Conservation (phyloP, 2,888 invertebrate species). For the Apomyelois bistriatella region DNA sequence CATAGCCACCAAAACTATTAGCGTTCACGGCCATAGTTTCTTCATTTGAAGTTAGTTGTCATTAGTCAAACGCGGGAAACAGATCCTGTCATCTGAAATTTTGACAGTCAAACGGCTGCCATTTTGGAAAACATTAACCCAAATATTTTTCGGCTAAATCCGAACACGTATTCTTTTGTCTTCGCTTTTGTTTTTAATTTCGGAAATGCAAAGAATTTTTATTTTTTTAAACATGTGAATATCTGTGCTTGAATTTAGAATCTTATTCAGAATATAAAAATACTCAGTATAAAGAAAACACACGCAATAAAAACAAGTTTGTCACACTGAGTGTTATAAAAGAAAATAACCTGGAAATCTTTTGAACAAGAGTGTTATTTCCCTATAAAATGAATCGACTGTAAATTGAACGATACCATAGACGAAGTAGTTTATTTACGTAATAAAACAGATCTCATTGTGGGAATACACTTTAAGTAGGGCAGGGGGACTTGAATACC, state of each 20-base stretch:
- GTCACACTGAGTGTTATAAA: too few species aligned
- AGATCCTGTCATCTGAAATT: slow-evolving; percentile 12
- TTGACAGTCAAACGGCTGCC: slow-evolving; percentile 16
- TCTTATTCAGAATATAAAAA: too few species aligned
- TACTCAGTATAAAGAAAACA: too few species aligned
- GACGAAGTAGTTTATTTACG: not conserved
- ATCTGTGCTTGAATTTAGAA: too few species aligned
- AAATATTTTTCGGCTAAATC: slow-evolving; percentile 18
- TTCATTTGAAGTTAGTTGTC: slow-evolving; percentile 2
- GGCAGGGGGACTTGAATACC: slow-evolving; percentile 34
- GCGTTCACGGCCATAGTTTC: not conserved
- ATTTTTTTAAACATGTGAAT: not conserved
- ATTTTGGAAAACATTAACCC: slow-evolving; percentile 29
- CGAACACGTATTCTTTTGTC: not conserved
- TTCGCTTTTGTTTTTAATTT: not conserved
- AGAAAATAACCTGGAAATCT: too few species aligned
- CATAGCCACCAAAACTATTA: not conserved
- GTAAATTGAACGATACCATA: slow-evolving; percentile 1
- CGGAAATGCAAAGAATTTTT: not conserved
- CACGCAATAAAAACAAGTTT: too few species aligned
- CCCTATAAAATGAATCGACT: too few species aligned
- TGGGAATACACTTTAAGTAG: slow-evolving; percentile 30
- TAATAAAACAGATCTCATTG: slow-evolving; percentile 24
- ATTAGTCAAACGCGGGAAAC: slow-evolving; percentile 19
- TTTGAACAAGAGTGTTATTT: not conserved